Conservation (phyloP, 2,888 invertebrate species). For the Acholoe squamosa region DNA sequence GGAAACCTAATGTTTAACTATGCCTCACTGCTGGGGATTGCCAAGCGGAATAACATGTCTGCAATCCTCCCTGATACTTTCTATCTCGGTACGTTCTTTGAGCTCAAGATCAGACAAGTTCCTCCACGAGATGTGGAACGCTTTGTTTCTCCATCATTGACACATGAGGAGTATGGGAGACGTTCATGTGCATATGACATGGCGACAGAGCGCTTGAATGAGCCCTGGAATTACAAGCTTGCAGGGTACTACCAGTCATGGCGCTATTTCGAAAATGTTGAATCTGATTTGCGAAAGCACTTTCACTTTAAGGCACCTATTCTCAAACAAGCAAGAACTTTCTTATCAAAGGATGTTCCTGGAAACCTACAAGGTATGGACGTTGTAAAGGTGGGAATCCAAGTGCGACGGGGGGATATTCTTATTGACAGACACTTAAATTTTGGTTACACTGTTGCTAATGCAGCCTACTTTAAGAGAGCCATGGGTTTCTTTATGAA, state of each 20-base stretch:
- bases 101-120: constrained; percentile 63
- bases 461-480: constrained; percentile 77
- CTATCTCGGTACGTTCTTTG: constrained; percentile 72
- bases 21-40: constrained; percentile 75
- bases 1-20: constrained; percentile 79
- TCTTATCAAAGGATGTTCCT: constrained; percentile 66
- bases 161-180: constrained; percentile 68
- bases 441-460: constrained; percentile 81
- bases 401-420: constrained; percentile 83
- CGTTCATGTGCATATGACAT: constrained; percentile 68
- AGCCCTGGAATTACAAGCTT: constrained; percentile 66
- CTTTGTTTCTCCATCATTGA: neutral
- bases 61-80: constrained; percentile 72
- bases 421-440: constrained; percentile 76
- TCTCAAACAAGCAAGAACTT: constrained; percentile 68
- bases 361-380: constrained; percentile 69
- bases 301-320: constrained; percentile 73
- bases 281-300: constrained; percentile 72
- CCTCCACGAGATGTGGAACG: constrained; percentile 53
- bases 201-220: constrained; percentile 35
- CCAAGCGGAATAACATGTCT: constrained; percentile 73
- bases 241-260: constrained; percentile 77
- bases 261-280: constrained; percentile 74
- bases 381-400: constrained; percentile 78
- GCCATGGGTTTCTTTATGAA: constrained; percentile 78